A percentile compares a stretch with the other conserved stretches of the same genome.
Evolutionary conservation across 2,113 vertebrate species (phyloP).

Genomic region (Monarcha castaneiventris): DNA sequence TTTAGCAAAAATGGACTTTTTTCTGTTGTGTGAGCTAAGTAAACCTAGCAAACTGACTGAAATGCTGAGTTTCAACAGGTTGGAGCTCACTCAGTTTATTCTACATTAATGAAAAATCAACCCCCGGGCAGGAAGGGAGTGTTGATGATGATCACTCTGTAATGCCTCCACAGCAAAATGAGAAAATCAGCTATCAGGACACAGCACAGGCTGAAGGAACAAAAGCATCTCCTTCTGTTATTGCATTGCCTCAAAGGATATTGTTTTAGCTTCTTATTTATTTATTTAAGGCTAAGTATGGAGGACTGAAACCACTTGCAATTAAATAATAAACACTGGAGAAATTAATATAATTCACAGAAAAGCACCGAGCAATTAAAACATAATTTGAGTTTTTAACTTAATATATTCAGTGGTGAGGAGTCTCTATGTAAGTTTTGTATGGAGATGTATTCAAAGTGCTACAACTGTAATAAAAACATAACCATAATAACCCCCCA

Average conservation of each 20-base stretch:
- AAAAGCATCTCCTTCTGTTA: neutral
- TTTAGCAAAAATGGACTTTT: neutral
- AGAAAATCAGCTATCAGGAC: neutral
- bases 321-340: neutral
- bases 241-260: neutral
- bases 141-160: neutral
- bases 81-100: neutral
- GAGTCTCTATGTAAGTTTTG: neutral
- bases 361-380: neutral
- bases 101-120: slow-evolving; percentile 15
- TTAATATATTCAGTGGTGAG: neutral
- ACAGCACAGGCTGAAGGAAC: neutral
- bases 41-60: neutral
- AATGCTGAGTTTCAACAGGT: neutral
- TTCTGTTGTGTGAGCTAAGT: neutral
- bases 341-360: neutral
- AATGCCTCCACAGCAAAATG: neutral
- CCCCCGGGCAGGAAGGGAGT: neutral
- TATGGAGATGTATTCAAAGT: neutral
- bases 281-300: neutral
- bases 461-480: neutral
- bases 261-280: neutral
- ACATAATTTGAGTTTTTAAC: neutral
- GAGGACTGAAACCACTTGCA: neutral
- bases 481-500: rapidly evolving